A percentile compares a stretch with the other conserved stretches of the same genome.
Evolutionary conservation across 2,797 vertebrate species (phyloP).

Genomic region (Rhyacichthys aspro): DNA sequence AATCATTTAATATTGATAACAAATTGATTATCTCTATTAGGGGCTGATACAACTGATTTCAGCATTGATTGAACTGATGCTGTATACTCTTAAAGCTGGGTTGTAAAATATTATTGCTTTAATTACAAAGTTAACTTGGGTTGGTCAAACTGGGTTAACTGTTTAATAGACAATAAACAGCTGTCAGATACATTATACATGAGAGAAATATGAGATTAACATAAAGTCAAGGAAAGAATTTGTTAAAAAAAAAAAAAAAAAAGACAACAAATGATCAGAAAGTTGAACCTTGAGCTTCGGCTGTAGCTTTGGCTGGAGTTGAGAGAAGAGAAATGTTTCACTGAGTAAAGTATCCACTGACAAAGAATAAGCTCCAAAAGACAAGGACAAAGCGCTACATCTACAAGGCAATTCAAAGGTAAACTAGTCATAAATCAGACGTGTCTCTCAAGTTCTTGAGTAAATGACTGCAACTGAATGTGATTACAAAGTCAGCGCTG

Average conservation of each 20-base stretch:
- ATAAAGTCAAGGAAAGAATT: background rate
- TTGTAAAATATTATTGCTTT: constrained; percentile 37
- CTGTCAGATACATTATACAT: background rate
- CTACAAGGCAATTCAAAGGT: constrained; percentile 8
- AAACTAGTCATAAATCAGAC: constrained; percentile 34
- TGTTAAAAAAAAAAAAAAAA: constrained; percentile 15
- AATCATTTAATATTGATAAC: constrained; percentile 19
- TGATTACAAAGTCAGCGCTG: constrained; percentile 21
- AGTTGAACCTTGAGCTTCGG: constrained; percentile 72
- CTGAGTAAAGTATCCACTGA: constrained; percentile 5
- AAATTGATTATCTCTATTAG: constrained; percentile 14
- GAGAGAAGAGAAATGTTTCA: constrained; percentile 55
- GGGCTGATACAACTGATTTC: constrained; percentile 6
- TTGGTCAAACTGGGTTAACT: constrained; percentile 39
- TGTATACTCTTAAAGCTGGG: constrained; percentile 35
- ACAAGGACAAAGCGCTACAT: constrained; percentile 8
- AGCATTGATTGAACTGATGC: constrained; percentile 43
- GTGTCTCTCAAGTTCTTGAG: constrained; percentile 4
- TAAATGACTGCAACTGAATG: constrained; percentile 17
- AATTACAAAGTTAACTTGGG: too few species aligned
- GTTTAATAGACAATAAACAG: background rate
- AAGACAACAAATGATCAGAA: constrained; percentile 43
- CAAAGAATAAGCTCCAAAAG: constrained; percentile 2
- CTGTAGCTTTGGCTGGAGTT: constrained; percentile 58
- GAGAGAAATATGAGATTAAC: constrained; percentile 7